Conservation (phyloP, 1,140 invertebrate genomes). For the Paraescarpia echinospica region DNA sequence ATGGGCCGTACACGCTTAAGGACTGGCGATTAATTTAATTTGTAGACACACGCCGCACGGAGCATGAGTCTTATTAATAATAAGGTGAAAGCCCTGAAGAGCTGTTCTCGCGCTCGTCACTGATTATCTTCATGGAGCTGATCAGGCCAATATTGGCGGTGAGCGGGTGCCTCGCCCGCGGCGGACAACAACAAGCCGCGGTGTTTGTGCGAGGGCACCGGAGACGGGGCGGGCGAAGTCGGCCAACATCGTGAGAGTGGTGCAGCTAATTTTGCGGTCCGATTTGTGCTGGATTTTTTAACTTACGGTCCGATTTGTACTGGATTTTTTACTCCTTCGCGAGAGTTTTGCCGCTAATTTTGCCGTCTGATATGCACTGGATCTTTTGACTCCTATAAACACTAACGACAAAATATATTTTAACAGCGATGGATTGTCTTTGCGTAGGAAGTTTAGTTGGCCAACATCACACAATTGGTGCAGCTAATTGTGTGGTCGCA, state of each 20-base stretch:
- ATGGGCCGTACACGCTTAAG: background rate
- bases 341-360: no score
- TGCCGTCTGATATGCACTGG: no score
- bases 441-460: background rate
- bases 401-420: background rate
- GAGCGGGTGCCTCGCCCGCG: background rate
- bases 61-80: conserved; percentile 6
- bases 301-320: no score
- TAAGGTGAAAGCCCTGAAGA: background rate
- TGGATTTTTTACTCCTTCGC: no score
- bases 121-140: background rate
- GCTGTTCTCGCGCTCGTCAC: background rate
- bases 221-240: background rate
- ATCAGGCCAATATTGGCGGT: conserved; percentile 3
- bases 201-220: background rate
- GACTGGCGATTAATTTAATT: conserved; percentile 6
- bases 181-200: background rate
- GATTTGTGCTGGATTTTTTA: background rate
- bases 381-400: no score
- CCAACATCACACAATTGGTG: no score
- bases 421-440: background rate
- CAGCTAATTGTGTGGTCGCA: no score
- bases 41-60: background rate
- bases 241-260: no score
- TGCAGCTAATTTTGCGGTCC: background rate